Conservation (phyloP, 2,113 vertebrate species). For the Lycocorax pyrrhopterus region DNA sequence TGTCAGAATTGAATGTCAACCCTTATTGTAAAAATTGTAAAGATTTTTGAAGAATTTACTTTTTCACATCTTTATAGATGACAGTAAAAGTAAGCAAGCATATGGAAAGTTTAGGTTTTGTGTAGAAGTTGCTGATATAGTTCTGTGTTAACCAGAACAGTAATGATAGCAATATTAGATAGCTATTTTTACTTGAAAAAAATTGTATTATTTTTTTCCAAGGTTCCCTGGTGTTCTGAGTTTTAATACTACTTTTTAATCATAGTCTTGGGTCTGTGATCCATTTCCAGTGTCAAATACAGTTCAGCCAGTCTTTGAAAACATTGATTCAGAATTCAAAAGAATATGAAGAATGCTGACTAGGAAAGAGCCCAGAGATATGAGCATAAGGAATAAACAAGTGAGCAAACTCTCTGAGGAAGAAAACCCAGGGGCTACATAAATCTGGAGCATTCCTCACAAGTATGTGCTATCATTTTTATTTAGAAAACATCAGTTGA, state of each 20-base stretch:
- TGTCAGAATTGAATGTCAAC: background rate
- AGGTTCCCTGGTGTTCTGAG: background rate
- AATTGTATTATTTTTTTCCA: background rate
- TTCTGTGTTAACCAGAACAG: background rate
- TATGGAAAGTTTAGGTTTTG: background rate
- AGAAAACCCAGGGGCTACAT: background rate
- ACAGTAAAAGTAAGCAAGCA: background rate
- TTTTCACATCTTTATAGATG: background rate
- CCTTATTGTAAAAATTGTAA: fast-evolving
- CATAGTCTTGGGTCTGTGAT: background rate
- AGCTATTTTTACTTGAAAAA: background rate
- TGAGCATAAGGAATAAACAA: background rate
- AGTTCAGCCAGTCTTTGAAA: background rate
- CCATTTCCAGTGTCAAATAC: background rate
- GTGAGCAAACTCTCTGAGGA: background rate
- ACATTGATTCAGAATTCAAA: slow-evolving; percentile 19
- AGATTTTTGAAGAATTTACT: background rate
- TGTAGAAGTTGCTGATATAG: background rate
- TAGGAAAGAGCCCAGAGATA: background rate
- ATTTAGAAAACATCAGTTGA: background rate
- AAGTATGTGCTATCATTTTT: background rate
- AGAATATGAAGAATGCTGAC: background rate
- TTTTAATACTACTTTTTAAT: background rate
- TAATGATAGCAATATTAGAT: background rate
- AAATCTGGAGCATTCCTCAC: background rate